Percentiles rank a stretch among this genome's conserved stretches.
These are phyloP conservation scores for Junonia oenone DNA, from an alignment of 2,888 invertebrate species.

Conservation along the genomic window DNA sequence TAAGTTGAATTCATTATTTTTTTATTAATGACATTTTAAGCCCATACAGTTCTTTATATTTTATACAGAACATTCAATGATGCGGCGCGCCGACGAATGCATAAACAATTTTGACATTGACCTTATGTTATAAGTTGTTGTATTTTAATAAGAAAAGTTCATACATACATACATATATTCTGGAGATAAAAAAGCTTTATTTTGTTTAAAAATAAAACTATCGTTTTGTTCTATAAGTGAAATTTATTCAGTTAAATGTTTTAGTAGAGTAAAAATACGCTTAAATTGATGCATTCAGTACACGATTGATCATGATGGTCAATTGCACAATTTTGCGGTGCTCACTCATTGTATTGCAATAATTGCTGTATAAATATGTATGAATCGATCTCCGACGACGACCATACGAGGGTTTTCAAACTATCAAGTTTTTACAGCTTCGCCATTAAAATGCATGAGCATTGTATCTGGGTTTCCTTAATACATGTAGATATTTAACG, in stretches of 20 bases:
- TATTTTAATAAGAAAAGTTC: not conserved
- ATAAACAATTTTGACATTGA: slow-evolving; percentile 17
- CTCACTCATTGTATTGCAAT: slow-evolving; percentile 67
- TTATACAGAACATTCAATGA: slow-evolving; percentile 7
- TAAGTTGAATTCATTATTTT: not conserved
- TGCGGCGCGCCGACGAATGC: slow-evolving; percentile 5
- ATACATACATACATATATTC: not conserved
- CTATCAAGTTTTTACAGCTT: slow-evolving; percentile 61
- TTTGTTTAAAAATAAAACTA: not conserved
- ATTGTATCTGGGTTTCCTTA: slow-evolving; percentile 28
- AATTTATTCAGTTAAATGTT: not conserved
- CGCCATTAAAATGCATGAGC: slow-evolving; percentile 61
- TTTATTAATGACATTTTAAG: not conserved
- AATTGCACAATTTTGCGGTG: slow-evolving; percentile 56
- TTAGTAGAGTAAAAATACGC: not conserved
- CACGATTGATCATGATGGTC: slow-evolving; percentile 22
- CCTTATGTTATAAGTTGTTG: slow-evolving; percentile 5
- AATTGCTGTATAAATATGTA: slow-evolving; percentile 72
- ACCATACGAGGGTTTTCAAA: slow-evolving; percentile 59
- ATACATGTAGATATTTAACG: slow-evolving; percentile 21
- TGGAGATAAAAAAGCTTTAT: not conserved
- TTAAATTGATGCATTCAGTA: slow-evolving; percentile 21
- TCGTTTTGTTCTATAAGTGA: not conserved
- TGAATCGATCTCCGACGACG: slow-evolving; percentile 55
- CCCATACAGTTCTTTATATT: not conserved